These are phyloP conservation scores for Pedicia rivosa DNA, from an alignment of 2,888 invertebrate species.

Conservation along the genomic window DNA sequence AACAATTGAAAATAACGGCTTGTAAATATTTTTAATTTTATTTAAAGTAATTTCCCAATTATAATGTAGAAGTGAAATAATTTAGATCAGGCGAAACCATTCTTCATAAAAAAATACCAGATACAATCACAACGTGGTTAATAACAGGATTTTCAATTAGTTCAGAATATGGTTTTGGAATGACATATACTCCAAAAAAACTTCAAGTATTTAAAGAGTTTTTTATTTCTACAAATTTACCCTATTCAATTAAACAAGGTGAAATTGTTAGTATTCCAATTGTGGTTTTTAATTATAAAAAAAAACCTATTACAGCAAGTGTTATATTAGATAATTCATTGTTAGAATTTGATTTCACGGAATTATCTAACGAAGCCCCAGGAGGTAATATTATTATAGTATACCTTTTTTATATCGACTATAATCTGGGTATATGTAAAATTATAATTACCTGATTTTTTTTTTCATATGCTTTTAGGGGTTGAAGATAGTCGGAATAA, in stretches of 20 bases:
- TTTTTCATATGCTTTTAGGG: constrained; percentile 37
- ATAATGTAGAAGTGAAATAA: no score
- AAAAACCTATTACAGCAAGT: constrained; percentile 59
- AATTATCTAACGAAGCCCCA: constrained; percentile 46
- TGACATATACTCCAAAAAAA: constrained; percentile 48
- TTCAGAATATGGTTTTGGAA: constrained; percentile 56
- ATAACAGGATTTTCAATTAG: constrained; percentile 70
- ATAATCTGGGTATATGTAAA: no score
- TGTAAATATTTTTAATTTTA: no score
- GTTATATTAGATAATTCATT: constrained; percentile 71
- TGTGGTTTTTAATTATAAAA: constrained; percentile 77
- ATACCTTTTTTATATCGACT: no score
- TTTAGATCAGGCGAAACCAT: constrained; percentile 40
- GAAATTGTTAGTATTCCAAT: constrained; percentile 82
- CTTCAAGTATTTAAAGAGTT: constrained; percentile 66
- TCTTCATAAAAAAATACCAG: constrained; percentile 52
- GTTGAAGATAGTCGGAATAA: constrained; percentile 59
- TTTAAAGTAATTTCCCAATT: no score
- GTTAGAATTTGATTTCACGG: constrained; percentile 66
- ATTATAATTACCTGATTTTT: background rate
- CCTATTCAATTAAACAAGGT: constrained; percentile 73
- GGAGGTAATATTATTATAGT: constrained; percentile 54
- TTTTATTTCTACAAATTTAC: constrained; percentile 71
- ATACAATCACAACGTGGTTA: constrained; percentile 71
- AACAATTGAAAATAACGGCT: background rate